Base-by-base conservation (phyloP, 2,113 vertebrate genomes). In the Monarcha castaneiventris region DNA sequence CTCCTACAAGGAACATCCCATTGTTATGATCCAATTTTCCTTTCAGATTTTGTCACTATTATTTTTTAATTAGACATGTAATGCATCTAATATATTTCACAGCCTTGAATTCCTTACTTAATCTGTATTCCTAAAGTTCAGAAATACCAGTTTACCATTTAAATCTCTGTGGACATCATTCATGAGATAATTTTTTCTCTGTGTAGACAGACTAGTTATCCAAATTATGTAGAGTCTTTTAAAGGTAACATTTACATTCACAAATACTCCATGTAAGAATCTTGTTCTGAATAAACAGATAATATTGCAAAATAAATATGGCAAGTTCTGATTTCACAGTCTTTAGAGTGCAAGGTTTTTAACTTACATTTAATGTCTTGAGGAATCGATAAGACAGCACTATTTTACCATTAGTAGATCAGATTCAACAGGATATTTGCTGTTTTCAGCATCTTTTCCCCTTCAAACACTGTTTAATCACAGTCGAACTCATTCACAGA, bases 51-150 rank as follows among this genome's bases (percentile, higher is more conserved):
- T 90, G 82, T 88, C 92, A 92, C 76, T 95, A 54, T 80, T 94
- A 82, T 95, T 95, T 97, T 94, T 96, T 96, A 96, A 96, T 96
- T 97, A 97, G 68, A 84, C 27, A 83, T 59, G 18, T 85, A 96
- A 96, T 89, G 49, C 49, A 90, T 79, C 75, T 89, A 93, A 83
- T 89, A 72, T 33, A 83, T 67, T 96, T 84, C 62, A 63, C 19
- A 84, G 79, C 33, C 58, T 77, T 80, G 75, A 55, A 93, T 68
- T 69, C 48, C 69, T 73, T 71, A 37, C 19, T 86, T 88, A 76
- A 78, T 73, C n/a, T 52, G 16, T 68, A 39, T 80, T 86, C 83
- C 56, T 76, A 25, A 84, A 62, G 68, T 88, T 94, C 83, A 92
- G 84, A 84, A 87, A 72, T 84, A 87, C 35, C 51, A 79, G 33